Conservation (phyloP, 2,888 invertebrate genomes). For the Polyommatus icarus region DNA sequence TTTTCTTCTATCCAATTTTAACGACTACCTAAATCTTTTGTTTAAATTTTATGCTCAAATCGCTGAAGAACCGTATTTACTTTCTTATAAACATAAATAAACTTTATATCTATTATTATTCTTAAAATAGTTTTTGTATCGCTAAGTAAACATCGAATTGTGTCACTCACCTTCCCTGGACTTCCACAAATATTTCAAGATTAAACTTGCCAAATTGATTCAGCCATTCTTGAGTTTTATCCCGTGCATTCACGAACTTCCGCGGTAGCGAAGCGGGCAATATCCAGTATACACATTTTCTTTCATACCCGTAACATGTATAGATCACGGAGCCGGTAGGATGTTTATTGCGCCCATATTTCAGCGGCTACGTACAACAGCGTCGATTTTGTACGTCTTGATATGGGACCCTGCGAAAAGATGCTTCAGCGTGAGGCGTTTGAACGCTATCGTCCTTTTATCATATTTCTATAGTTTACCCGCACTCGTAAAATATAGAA, state of each 20-base stretch:
- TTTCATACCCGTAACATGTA: neutral
- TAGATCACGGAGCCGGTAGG: slow-evolving; percentile 36
- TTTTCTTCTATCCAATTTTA: too few species aligned
- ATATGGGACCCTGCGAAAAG: slow-evolving; percentile 35
- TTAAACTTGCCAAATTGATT: too few species aligned
- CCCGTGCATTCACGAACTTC: neutral
- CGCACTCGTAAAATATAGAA: slow-evolving; percentile 21
- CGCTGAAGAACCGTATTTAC: too few species aligned
- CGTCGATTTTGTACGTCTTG: slow-evolving; percentile 39
- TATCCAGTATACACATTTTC: slow-evolving; percentile 13
- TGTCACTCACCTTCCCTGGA: too few species aligned
- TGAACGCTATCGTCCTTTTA: slow-evolving; percentile 9
- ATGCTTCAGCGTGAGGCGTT: slow-evolving; percentile 4
- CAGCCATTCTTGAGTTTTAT: too few species aligned
- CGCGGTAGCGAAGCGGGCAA: neutral
- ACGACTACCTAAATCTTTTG: too few species aligned
- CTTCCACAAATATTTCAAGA: too few species aligned
- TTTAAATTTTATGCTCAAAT: too few species aligned
- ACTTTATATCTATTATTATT: too few species aligned
- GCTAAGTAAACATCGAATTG: too few species aligned
- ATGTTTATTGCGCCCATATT: slow-evolving; percentile 45
- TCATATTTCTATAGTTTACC: slow-evolving; percentile 11
- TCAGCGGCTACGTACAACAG: slow-evolving; percentile 37
- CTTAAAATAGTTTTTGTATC: too few species aligned
- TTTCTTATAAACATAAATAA: too few species aligned